These are phyloP conservation scores for Petrophora chlorosata DNA, from an alignment of 2,888 invertebrate genomes.

Conservation along the genomic window DNA sequence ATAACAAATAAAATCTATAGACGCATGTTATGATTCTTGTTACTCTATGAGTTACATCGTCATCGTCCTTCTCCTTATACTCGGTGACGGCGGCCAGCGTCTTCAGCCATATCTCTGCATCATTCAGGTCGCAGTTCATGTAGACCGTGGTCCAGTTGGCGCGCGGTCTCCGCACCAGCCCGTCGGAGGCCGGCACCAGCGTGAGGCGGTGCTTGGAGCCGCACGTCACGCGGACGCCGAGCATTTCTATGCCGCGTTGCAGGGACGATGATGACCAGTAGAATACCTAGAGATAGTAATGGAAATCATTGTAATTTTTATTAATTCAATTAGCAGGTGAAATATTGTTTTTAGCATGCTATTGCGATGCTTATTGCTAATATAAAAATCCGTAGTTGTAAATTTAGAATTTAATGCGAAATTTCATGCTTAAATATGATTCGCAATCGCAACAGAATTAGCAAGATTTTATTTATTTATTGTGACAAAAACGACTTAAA, in stretches of 20 bases:
- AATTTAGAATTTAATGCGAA: no score
- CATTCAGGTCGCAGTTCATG: conserved; percentile 96
- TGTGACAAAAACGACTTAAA: no score
- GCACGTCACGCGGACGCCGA: conserved; percentile 91
- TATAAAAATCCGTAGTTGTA: no score
- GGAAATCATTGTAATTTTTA: no score
- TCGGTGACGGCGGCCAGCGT: conserved; percentile 83
- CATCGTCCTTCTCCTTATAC: conserved; percentile 49
- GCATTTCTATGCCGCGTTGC: conserved; percentile 95
- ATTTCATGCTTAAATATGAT: no score
- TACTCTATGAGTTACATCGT: conserved; percentile 47
- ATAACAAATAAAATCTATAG: no score
- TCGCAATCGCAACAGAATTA: no score
- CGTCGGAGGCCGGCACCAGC: conserved; percentile 90
- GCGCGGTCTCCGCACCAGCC: conserved; percentile 91
- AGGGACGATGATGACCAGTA: conserved; percentile 99
- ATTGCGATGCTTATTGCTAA: no score
- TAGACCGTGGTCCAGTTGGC: conserved; percentile 96
- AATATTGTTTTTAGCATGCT: no score
- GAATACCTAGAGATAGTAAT: conserved; percentile 82
- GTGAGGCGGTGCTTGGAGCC: conserved; percentile 91
- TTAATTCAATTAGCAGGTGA: no score
- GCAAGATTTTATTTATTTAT: no score
- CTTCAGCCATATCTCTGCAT: conserved; percentile 96
- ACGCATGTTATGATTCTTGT: background rate